These are phyloP conservation scores for Gallinago nigripennis DNA, from an alignment of 2,797 vertebrate genomes.

Conservation along the genomic window DNA sequence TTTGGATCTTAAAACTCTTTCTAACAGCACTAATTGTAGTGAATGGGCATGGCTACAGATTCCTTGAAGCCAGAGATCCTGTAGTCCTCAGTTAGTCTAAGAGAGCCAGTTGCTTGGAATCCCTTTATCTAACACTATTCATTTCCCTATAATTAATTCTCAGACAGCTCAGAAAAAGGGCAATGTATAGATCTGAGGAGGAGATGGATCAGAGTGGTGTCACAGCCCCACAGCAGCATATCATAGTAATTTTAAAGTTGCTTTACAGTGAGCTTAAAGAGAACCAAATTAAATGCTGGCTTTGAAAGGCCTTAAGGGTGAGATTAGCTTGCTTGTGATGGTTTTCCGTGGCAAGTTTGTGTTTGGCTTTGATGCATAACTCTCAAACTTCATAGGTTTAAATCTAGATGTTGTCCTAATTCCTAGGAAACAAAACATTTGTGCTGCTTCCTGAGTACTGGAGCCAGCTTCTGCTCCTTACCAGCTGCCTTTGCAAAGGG, in stretches of 20 bases:
- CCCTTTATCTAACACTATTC: background rate
- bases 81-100: background rate
- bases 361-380: background rate
- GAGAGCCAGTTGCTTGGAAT: background rate
- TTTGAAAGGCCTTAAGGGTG: background rate
- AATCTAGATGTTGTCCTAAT: conserved; percentile 15
- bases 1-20: background rate
- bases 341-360: background rate
- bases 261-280: conserved; percentile 20
- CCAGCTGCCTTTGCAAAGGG: background rate
- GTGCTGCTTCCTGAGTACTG: conserved; percentile 30
- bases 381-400: background rate
- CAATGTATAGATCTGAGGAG: conserved; percentile 21
- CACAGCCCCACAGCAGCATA: background rate
- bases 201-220: conserved; percentile 42
- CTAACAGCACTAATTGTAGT: background rate
- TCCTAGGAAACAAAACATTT: conserved; percentile 58
- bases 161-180: background rate
- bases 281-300: conserved; percentile 18
- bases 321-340: background rate
- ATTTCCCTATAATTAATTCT: conserved; percentile 48
- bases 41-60: background rate
- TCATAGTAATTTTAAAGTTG: background rate
- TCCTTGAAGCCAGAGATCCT: background rate
- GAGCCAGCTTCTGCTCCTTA: conserved; percentile 22